Evolutionary conservation across 2,113 vertebrate genomes (phyloP), one percentile per base, ranked within the genome.

Genomic region (Ceuthmochares aereus): DNA sequence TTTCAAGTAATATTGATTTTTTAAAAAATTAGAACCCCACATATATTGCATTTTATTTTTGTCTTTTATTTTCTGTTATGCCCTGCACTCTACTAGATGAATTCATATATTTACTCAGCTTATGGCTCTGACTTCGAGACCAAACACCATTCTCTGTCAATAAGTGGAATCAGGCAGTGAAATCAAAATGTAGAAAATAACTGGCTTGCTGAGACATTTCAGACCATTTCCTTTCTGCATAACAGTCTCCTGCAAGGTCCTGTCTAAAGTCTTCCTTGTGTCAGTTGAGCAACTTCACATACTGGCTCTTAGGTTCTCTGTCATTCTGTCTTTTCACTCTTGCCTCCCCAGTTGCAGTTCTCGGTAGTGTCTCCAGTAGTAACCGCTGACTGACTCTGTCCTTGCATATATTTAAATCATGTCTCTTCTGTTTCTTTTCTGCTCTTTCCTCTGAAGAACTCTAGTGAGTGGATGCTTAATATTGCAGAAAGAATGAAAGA

Each of bases 341-440:
- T 59, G 47, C 37, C 30, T 54, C 14, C 8, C 23, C 34, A 63
- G 27, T 0, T 87, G 37, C 52, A 76, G 30, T 9, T 36, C 56
- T 22, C 16, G 14, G 36, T 37, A 34, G 15, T 78, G 40, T 62
- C 20, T 20, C 19, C 51, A 36, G 62, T 30, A 67, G n/a, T 30
- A 72, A 14, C 32, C 29, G 36, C 12, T 51, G 67, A 4, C 12
- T 51, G 19, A 26, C 36, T 67, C 45, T 55, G 25, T 32, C 16
- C 2, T 0, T 0, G 1, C 6, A 0, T 40, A 5, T 36, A 20
- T 59, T 26, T 80, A 16, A 62, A 12, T 72, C 58, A 91, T 34
- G 15, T 49, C 20, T 27, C 17, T 16, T 17, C 30, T 17, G 54
- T 7, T 20, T 11, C 30, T 86, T 29, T 25, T 69, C 54, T 66